Evolutionary conservation across 1,140 invertebrate species (phyloP), one percentile per base, ranked within the genome.

Genomic region (Caerostris extrusa): DNA sequence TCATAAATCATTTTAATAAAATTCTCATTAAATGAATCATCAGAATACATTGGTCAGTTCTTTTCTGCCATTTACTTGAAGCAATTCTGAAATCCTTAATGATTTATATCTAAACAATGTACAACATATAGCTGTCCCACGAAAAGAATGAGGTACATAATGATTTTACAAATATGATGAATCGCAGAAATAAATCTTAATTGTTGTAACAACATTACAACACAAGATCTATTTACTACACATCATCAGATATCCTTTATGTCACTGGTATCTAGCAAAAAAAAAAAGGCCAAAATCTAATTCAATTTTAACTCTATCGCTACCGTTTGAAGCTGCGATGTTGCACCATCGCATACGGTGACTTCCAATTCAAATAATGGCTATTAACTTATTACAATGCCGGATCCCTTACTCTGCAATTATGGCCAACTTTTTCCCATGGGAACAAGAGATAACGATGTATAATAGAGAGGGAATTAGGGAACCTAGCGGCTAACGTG

Each of bases 341-440:
- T 34, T 56, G 19, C 14, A 7, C 60, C 19, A 8, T 7, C 50
- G 10, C 14, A 61, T 91, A 7, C 56, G 34, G 60, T 53, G 50
- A 91, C 82, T 82, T 91, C 69, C 90, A 91, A 91, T 82, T 81
- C 90, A 91, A 91, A 91, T 91, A 60, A 56, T 7, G 19, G 5
- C 7, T 55, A 8, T 55, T 81, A 53, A 34, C 10, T 57, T 67
- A 60, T 60, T 61, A 60, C 69, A 53, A 53, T 69, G 55, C 71
- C 67, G 56, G 69, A n/a, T 58, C n/a, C 90, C 14, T n/a, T 81
- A 58, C 69, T 67, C 88, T 91, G 55, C 60, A 60, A 91, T 91
- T 91, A 91, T 61, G 90, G 69, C 50, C 14, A 14, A 90, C 71
- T 71, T 71, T 77, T 71, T 50, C 69, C 10, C 57, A 87, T 61